A percentile compares a stretch with the other conserved stretches of the same genome.
Evolutionary conservation across 2,888 invertebrate genomes (phyloP).

Genomic region (Ochropleura leucogaster): DNA sequence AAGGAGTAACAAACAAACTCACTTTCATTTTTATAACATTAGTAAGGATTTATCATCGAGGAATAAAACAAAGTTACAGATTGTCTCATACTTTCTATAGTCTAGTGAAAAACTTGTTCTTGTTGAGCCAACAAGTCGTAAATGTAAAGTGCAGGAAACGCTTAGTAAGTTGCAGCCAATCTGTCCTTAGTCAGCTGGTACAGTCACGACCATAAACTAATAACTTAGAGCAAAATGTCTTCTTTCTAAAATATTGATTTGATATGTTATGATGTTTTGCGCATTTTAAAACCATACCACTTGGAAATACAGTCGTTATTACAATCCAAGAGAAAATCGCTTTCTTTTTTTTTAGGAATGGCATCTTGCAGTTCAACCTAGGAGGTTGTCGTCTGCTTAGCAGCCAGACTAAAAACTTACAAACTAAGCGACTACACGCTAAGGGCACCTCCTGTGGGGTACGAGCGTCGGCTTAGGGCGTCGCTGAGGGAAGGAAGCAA

Average conservation of each 20-base stretch:
- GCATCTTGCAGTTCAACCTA: too few species aligned
- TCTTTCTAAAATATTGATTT: not conserved
- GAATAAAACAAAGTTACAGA: slow-evolving; percentile 7
- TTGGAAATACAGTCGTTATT: not conserved
- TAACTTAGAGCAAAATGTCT: not conserved
- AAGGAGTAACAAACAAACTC: too few species aligned
- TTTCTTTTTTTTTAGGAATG: too few species aligned
- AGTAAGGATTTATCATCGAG: not conserved
- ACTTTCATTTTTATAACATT: too few species aligned
- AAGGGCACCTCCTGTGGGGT: too few species aligned
- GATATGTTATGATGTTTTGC: not conserved
- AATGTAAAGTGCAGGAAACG: slow-evolving; percentile 30
- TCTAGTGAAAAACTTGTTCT: not conserved
- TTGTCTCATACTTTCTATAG: slow-evolving; percentile 13
- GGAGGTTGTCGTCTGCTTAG: too few species aligned
- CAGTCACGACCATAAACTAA: not conserved
- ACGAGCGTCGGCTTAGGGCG: too few species aligned
- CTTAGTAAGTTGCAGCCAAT: slow-evolving; percentile 12
- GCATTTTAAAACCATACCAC: not conserved
- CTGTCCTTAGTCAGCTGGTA: slow-evolving; percentile 5
- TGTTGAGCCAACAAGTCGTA: slow-evolving; percentile 23
- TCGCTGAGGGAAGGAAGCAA: too few species aligned
- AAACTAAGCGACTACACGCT: too few species aligned
- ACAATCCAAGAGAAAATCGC: too few species aligned
- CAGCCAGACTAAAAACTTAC: too few species aligned